These are phyloP conservation scores for Eudyptes chrysolophus DNA, from an alignment of 2,113 vertebrate genomes.

Conservation along the genomic window DNA sequence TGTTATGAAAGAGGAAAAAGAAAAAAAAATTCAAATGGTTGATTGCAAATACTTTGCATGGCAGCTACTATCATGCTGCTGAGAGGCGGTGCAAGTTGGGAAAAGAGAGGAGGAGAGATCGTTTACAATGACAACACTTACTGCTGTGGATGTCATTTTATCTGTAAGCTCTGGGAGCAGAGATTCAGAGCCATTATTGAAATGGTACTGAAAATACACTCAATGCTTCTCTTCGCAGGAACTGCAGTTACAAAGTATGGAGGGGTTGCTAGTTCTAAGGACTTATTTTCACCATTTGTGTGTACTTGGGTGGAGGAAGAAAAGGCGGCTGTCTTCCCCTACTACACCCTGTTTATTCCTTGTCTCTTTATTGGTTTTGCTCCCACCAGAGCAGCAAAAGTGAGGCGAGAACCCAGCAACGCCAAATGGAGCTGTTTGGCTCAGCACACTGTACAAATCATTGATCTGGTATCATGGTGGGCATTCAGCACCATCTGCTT, in stretches of 20 bases:
- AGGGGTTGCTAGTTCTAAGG: not conserved
- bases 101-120: not conserved
- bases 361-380: not conserved
- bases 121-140: not conserved
- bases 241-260: not conserved
- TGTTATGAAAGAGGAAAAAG: not conserved
- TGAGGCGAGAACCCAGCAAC: not conserved
- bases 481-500: not conserved
- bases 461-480: not conserved
- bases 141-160: not conserved
- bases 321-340: not conserved
- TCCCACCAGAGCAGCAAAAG: constrained; percentile 12
- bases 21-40: not conserved
- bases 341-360: not conserved
- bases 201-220: not conserved
- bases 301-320: not conserved
- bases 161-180: not conserved
- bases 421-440: not conserved
- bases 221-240: not conserved
- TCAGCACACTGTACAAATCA: not conserved
- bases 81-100: not conserved
- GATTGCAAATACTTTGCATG: not conserved
- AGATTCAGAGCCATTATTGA: not conserved
- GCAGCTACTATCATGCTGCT: not conserved
- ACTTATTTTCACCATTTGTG: not conserved